A percentile compares a stretch with the other conserved stretches of the same genome.
phyloP scores from a whole-genome alignment of 2,888 invertebrate genomes.

The Chrysotoxum bicinctum region DNA sequence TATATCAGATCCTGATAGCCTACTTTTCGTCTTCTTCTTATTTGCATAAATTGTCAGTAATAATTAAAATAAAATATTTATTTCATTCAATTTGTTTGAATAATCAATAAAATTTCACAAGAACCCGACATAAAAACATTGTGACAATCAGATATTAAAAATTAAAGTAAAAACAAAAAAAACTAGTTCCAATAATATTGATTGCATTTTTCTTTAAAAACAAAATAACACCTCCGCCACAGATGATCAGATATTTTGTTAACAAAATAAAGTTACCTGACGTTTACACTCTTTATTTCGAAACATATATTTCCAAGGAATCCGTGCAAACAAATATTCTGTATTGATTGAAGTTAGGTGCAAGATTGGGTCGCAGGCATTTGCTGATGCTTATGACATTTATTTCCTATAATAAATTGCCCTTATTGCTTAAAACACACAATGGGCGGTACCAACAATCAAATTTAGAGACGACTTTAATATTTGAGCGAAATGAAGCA shows the following conservation, averaged over 20 bases:
- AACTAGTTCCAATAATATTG: conserved; percentile 9
- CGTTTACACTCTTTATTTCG: conserved; percentile 3
- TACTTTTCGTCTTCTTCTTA: neutral
- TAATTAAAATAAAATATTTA: neutral
- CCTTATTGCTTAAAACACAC: too few species aligned
- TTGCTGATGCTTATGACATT: neutral
- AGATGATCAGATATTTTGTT: neutral
- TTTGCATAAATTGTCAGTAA: conserved; percentile 1
- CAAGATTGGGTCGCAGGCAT: neutral
- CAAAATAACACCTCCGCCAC: neutral
- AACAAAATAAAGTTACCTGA: neutral
- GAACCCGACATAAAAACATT: conserved; percentile 19
- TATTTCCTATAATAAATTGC: too few species aligned
- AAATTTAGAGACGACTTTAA: too few species aligned
- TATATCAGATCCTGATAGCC: conserved; percentile 18
- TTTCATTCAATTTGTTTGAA: conserved; percentile 16
- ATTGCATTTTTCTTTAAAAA: neutral
- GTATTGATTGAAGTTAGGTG: neutral
- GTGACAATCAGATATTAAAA: conserved; percentile 12
- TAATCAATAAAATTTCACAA: conserved; percentile 9
- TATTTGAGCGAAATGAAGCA: too few species aligned
- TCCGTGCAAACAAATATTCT: neutral
- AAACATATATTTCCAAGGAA: conserved; percentile 13
- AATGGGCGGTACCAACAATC: too few species aligned
- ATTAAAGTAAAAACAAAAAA: neutral